A percentile compares a stretch with the other conserved stretches of the same genome.
These are phyloP conservation scores for Bedellia somnulentella DNA, from an alignment of 2,888 invertebrate genomes.

Conservation along the genomic window DNA sequence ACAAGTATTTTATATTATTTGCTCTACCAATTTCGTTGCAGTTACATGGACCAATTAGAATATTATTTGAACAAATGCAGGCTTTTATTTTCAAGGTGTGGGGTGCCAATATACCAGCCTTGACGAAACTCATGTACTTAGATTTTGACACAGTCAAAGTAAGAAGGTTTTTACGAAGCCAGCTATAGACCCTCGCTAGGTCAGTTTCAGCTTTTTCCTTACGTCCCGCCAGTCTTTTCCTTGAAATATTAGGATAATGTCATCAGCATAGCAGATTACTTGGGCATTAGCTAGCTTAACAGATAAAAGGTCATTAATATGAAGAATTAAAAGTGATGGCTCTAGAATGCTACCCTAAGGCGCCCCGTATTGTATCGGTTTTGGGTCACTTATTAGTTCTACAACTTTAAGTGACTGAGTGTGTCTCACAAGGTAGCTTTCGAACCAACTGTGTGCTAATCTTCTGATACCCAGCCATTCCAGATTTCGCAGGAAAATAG, in stretches of 20 bases:
- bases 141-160: background rate
- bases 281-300: background rate
- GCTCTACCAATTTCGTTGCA: background rate
- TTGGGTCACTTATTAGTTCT: background rate
- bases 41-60: background rate
- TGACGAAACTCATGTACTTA: background rate
- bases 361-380: background rate
- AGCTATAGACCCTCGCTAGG: background rate
- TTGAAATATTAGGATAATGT: background rate
- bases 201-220: background rate
- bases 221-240: background rate
- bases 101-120: background rate
- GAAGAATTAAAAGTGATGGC: background rate
- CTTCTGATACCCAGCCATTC: conserved; percentile 1
- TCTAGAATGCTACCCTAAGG: background rate
- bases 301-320: background rate
- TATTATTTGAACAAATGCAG: no score
- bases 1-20: background rate
- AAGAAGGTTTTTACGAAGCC: background rate
- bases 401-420: background rate
- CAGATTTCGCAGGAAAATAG: background rate
- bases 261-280: no score
- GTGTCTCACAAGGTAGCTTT: background rate
- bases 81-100: background rate
- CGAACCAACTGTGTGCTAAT: background rate